phyloP scores from a whole-genome alignment of 1,140 invertebrate species.

The Eurosta solidaginis region DNA sequence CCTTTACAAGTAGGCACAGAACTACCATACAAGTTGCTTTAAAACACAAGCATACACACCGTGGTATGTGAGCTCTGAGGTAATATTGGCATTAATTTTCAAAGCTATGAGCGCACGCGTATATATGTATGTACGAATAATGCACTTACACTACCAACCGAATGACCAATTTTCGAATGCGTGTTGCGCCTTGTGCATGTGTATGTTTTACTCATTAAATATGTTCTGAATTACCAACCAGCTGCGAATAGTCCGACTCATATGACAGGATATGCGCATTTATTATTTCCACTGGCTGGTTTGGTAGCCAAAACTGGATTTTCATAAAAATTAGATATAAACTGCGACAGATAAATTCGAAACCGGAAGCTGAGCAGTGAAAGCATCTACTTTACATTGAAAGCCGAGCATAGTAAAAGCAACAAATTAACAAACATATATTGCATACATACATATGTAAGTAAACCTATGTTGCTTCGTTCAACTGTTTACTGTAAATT shows the following conservation, averaged over 20 bases:
- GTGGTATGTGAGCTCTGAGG: not conserved
- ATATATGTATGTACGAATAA: not conserved
- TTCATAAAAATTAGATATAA: not conserved
- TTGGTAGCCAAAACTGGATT: constrained; percentile 1
- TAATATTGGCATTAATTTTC: constrained; percentile 18
- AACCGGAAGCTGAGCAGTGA: not conserved
- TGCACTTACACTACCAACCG: not conserved
- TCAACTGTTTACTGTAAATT: no score
- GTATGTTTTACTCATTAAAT: not conserved
- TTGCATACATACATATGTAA: no score
- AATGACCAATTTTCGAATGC: not conserved
- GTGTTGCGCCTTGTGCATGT: not conserved
- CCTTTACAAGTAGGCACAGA: not conserved
- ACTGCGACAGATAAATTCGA: not conserved
- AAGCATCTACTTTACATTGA: not conserved
- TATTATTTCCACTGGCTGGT: constrained; percentile 20
- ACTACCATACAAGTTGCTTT: not conserved
- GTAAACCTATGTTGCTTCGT: no score
- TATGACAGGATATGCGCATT: constrained; percentile 25
- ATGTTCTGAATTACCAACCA: not conserved
- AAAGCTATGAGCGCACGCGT: not conserved
- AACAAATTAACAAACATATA: no score
- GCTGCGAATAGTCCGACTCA: constrained; percentile 6
- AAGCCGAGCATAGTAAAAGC: not conserved
- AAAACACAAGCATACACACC: not conserved